Evolutionary conservation across 2,113 vertebrate genomes (phyloP), one percentile per base, ranked within the genome.

Genomic region (Manacus vitellinus): DNA sequence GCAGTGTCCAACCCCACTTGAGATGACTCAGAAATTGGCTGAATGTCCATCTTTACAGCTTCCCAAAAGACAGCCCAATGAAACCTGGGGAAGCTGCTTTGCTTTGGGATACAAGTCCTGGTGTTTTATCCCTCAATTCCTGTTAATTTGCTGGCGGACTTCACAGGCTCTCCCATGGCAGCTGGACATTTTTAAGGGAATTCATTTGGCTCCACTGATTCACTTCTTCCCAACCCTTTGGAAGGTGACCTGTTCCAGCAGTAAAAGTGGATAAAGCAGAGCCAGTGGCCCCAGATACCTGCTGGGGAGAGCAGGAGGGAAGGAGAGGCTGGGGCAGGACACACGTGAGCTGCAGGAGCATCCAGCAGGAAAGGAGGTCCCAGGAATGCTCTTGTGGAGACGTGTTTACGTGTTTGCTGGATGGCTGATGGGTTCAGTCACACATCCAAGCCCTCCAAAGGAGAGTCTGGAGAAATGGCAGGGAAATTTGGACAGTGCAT

Each of bases 1-100:
- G 63, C 31, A 33, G 1, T 11, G 71, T 70, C 93, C 62, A 46
- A 0, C 35, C 33, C 59, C 18, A 12, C 76, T 68, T 12, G 37
- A 46, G 43, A 13, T 96, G 95, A 96, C 80, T 96, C 95, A 95
- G 61, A 82, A 56, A 11, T 52, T 96, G 95, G 91, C 95, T 75
- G 16, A 31, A 5, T 22, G 31, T 88, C 25, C 21, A 28, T 21
- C 72, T 33, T 43, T 7, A 14, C 41, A 41, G 56, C 49, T 70
- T 80, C 59, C 61, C 85, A 28, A 15, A 35, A 51, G 89, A 14
- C 61, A 61, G 78, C 67, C 75, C 63, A 44, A 17, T 13, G 27
- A 49, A 68, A 49, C 52, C 0, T 37, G 43, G 88, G 55, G 54
- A 62, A 72, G 79, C 72, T 43, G 3, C 74, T 72, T 39, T 31